Percentiles rank a stretch among this genome's conserved stretches.
Evolutionary conservation across 2,888 invertebrate species (phyloP).

Genomic region (Drosophila glabriapex): DNA sequence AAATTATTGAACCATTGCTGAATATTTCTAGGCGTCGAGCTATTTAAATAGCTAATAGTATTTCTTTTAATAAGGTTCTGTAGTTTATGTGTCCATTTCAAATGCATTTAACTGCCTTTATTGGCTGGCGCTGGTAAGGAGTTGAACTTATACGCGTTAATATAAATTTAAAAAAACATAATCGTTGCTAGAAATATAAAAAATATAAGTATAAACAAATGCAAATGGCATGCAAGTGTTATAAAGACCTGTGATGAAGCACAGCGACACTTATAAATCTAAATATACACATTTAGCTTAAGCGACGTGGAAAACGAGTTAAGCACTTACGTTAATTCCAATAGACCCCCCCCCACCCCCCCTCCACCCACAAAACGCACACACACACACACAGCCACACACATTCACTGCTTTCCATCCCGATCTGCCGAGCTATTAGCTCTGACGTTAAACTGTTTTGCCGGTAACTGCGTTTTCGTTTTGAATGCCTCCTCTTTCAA

Average conservation of each 20-base stretch:
- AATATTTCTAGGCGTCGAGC: neutral
- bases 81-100: neutral
- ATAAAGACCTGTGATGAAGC: slow-evolving; percentile 27
- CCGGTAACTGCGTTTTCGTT: neutral
- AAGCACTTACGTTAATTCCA: slow-evolving; percentile 87
- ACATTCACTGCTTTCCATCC: neutral
- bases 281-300: slow-evolving; percentile 32
- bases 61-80: neutral
- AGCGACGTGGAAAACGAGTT: slow-evolving; percentile 86
- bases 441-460: slow-evolving; percentile 82
- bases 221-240: slow-evolving; percentile 17
- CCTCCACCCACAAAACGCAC: slow-evolving; percentile 60
- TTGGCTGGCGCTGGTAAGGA: neutral
- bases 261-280: neutral
- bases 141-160: neutral
- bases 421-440: slow-evolving; percentile 84
- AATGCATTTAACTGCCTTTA: neutral
- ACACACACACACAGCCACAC: neutral
- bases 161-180: neutral
- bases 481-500: slow-evolving; percentile 88
- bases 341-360: slow-evolving; percentile 85
- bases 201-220: neutral
- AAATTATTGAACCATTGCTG: slow-evolving; percentile 1
- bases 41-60: neutral
- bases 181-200: neutral